These are phyloP conservation scores for Phalacrocorax brasilianus DNA, from an alignment of 2,113 vertebrate species.

Conservation along the genomic window DNA sequence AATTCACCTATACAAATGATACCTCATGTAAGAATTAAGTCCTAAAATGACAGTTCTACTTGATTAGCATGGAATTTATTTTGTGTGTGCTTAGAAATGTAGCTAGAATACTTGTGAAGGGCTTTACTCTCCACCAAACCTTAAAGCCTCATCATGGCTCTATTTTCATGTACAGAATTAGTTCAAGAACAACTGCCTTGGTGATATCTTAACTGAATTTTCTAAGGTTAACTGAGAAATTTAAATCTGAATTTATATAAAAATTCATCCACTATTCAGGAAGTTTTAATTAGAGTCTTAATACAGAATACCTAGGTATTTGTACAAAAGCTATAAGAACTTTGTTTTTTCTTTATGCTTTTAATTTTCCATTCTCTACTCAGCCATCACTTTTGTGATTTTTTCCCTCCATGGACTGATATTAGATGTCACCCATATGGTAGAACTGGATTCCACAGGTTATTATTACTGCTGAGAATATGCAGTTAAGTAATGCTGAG, in stretches of 20 bases:
- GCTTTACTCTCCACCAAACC: not conserved
- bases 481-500: not conserved
- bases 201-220: not conserved
- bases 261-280: not conserved
- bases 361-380: not conserved
- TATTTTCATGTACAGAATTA: not conserved
- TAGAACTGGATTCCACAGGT: not conserved
- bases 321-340: not conserved
- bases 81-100: not conserved
- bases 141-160: not conserved
- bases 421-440: not conserved
- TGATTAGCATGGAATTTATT: not conserved
- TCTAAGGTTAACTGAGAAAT: not conserved
- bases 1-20: not conserved
- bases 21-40: not conserved
- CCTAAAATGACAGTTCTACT: not conserved
- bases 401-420: not conserved
- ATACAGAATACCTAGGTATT: not conserved
- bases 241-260: not conserved
- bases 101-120: not conserved
- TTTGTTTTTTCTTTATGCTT: not conserved
- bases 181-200: not conserved
- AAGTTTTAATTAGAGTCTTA: not conserved
- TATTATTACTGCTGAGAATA: not conserved
- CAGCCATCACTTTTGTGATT: not conserved